These are phyloP conservation scores for Apeltes quadracus DNA, from an alignment of 2,113 vertebrate genomes.

Conservation along the genomic window DNA sequence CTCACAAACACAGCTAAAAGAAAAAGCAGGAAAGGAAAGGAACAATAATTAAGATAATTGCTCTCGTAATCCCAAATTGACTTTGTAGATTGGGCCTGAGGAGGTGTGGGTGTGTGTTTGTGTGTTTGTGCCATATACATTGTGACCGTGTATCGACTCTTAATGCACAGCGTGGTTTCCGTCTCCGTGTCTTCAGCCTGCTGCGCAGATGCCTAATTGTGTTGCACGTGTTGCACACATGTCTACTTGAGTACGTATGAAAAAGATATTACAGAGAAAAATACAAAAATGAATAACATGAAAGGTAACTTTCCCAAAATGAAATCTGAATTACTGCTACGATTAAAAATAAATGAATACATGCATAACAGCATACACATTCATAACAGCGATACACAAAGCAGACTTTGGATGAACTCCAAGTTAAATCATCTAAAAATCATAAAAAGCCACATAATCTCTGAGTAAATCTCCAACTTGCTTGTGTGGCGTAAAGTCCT, in stretches of 20 bases:
- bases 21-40: slow-evolving; percentile 64
- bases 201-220: slow-evolving; percentile 23
- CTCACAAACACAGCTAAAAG: slow-evolving; percentile 76
- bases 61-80: slow-evolving; percentile 80
- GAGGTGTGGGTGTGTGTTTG: slow-evolving; percentile 24
- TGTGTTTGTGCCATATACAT: slow-evolving; percentile 13
- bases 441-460: slow-evolving; percentile 47
- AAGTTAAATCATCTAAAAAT: slow-evolving; percentile 48
- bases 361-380: background rate
- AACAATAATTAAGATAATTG: slow-evolving; percentile 82
- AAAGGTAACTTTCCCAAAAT: slow-evolving; percentile 28
- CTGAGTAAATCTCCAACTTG: slow-evolving; percentile 39
- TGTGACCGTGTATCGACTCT: slow-evolving; percentile 22
- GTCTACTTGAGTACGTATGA: background rate
- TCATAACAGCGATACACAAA: slow-evolving; percentile 15
- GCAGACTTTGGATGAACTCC: slow-evolving; percentile 24
- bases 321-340: slow-evolving; percentile 15
- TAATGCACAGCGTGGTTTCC: slow-evolving; percentile 25
- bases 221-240: slow-evolving; percentile 18
- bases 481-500: slow-evolving; percentile 51
- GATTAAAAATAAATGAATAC: slow-evolving; percentile 35
- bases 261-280: slow-evolving; percentile 28
- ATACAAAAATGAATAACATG: background rate
- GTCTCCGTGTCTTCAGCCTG: slow-evolving; percentile 25
- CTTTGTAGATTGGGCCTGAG: slow-evolving; percentile 72